A percentile compares a stretch with the other conserved stretches of the same genome.
Conservation (phyloP, 2,888 invertebrate species). For the Pammene aurita region DNA sequence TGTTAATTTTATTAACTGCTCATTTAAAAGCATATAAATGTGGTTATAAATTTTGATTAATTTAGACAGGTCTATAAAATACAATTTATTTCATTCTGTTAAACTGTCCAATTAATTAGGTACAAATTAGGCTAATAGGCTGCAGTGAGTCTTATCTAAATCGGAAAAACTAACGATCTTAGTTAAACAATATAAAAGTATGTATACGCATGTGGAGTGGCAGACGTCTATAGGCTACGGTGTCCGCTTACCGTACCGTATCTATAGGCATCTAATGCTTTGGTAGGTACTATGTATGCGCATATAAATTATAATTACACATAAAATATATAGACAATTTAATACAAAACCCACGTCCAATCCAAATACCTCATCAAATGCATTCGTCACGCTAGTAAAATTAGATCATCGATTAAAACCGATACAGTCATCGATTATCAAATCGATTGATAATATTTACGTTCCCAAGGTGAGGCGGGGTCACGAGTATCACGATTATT, state of each 20-base stretch:
- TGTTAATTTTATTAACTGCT: slow-evolving; percentile 1
- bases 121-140: too few species aligned
- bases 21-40: neutral
- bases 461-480: slow-evolving; percentile 50
- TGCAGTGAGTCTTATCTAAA: too few species aligned
- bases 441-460: slow-evolving; percentile 61
- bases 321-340: slow-evolving; percentile 39
- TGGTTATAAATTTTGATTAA: neutral
- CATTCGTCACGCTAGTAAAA: slow-evolving; percentile 59
- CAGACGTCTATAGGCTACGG: neutral
- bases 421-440: slow-evolving; percentile 61
- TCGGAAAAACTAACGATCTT: too few species aligned
- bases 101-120: too few species aligned
- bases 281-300: neutral
- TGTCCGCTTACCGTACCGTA: neutral
- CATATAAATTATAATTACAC: neutral
- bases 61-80: neutral
- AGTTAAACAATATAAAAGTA: too few species aligned
- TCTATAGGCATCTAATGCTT: neutral
- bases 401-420: slow-evolving; percentile 71
- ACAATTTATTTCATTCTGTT: neutral
- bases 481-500: slow-evolving; percentile 62
- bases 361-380: slow-evolving; percentile 5
- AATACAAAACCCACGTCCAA: slow-evolving; percentile 13
- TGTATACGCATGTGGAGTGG: too few species aligned